Base-by-base conservation (phyloP, 2,888 invertebrate genomes). In the Sminthurides aquaticus region DNA sequence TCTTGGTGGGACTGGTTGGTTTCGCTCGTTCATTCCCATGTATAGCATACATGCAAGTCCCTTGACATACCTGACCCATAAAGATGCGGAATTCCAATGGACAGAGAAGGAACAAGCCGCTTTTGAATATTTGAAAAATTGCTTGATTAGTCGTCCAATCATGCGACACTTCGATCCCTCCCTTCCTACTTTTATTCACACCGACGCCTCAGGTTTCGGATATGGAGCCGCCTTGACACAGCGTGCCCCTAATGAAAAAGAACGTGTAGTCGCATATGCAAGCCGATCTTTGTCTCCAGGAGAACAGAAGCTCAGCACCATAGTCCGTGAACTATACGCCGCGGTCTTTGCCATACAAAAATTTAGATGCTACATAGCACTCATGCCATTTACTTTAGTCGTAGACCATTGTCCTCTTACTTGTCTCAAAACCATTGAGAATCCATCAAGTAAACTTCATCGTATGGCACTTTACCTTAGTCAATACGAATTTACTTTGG, bases 331-430 rank as follows among this genome's bases (percentile, higher is more conserved):
- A 73, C 77, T 74, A 0, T n/a, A 77, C 20, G 76, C 72, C 0
- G 70, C 78, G 0, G 69, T 79, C 5, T 79, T 75, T 75, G 77
- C 77, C 2, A 65, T 78, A 0, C 62, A 75, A 8, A 78, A 78
- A 66, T 80, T 79, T 65, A 64, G 78, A 26, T 77, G 77, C 0
- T 81, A 79, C 65, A 68, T 81, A 0, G 77, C 78, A 59, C 76
- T 77, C 0, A 24, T 74, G 11, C 49, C 66, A 0, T 77, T 79
- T 18, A 66, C 68, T 1, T 72, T 80, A 0, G 60, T 76, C 1
- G 79, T 78, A 0, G 81, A 81, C 65, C 81, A 81, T 63, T 77
- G 79, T 62, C 78, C 80, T 0, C 71, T 82, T 49, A 78, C 78
- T 76, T 82, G 79, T 78, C 67, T 82, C 5, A 68, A 79, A 66